A percentile compares a stretch with the other conserved stretches of the same genome.
Evolutionary conservation across 2,113 vertebrate genomes (phyloP).

Genomic region (Sterrhoptilus dennistouni): DNA sequence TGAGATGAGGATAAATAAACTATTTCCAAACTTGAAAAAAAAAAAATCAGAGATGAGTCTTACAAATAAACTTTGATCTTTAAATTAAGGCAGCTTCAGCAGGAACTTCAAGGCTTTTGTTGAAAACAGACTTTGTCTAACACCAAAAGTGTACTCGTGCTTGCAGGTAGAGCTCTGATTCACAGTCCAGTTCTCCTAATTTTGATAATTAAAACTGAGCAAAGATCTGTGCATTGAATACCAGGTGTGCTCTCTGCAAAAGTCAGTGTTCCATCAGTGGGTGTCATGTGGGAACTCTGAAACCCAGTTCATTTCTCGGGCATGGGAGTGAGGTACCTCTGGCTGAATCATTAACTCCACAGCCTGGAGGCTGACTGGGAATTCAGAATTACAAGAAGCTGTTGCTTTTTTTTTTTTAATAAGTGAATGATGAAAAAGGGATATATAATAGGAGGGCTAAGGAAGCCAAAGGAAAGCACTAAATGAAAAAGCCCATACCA

Average conservation of each 20-base stretch:
- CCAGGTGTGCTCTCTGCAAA: background rate
- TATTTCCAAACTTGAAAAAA: conserved; percentile 36
- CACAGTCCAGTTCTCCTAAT: background rate
- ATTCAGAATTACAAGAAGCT: conserved; percentile 9
- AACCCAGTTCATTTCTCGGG: background rate
- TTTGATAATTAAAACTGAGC: background rate
- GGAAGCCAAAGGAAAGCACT: conserved; percentile 4
- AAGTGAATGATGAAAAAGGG: background rate
- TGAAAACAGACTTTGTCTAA: background rate
- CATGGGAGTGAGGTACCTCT: background rate
- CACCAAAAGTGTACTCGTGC: background rate
- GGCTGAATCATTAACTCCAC: background rate
- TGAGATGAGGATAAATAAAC: conserved; percentile 36
- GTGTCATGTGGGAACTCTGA: background rate
- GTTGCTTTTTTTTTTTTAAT: background rate
- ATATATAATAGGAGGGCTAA: background rate
- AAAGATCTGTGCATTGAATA: background rate
- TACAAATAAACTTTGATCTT: conserved; percentile 37
- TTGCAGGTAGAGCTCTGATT: background rate
- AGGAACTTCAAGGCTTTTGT: conserved; percentile 63
- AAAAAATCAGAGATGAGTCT: background rate
- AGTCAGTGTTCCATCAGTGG: background rate
- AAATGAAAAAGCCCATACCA: background rate
- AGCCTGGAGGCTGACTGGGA: background rate
- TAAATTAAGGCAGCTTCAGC: conserved; percentile 76